These are phyloP conservation scores for Habroteleia sp. DNA, from an alignment of 2,888 invertebrate species.

Conservation along the genomic window DNA sequence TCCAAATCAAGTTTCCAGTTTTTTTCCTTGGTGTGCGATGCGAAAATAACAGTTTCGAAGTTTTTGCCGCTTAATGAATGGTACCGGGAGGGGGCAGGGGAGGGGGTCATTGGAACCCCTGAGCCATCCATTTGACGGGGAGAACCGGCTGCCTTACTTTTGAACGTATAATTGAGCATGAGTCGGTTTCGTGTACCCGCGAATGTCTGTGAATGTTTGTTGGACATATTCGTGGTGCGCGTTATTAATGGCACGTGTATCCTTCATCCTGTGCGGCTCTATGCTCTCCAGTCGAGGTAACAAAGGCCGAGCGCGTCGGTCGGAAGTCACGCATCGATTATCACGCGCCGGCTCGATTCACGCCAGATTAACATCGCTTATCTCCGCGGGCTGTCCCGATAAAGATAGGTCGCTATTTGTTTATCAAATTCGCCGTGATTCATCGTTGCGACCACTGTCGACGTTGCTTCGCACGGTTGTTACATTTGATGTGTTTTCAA, in stretches of 20 bases:
- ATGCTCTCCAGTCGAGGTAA: constrained; percentile 39
- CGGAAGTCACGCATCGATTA: constrained; percentile 66
- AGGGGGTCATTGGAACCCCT: constrained; percentile 18
- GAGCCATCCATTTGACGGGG: constrained; percentile 12
- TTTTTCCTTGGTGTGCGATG: neutral
- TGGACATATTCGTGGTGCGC: constrained; percentile 16
- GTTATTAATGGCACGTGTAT: constrained; percentile 62
- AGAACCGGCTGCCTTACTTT: constrained; percentile 47
- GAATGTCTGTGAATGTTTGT: constrained; percentile 11
- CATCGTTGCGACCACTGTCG: constrained; percentile 22
- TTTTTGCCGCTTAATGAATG: constrained; percentile 11
- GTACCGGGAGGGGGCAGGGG: constrained; percentile 1
- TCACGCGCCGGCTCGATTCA: constrained; percentile 58
- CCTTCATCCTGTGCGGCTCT: constrained; percentile 56
- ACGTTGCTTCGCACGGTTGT: neutral
- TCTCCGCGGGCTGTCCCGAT: constrained; percentile 57
- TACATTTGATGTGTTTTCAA: constrained; percentile 6
- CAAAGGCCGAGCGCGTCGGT: constrained; percentile 57
- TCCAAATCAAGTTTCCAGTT: constrained; percentile 15
- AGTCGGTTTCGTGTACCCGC: constrained; percentile 4
- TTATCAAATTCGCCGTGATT: constrained; percentile 56
- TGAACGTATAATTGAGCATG: constrained; percentile 31
- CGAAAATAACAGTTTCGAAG: constrained; percentile 7
- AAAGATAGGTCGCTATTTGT: constrained; percentile 52
- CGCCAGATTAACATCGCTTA: constrained; percentile 56